Conservation (phyloP, 2,888 invertebrate species). For the Luperina nickerlii region DNA sequence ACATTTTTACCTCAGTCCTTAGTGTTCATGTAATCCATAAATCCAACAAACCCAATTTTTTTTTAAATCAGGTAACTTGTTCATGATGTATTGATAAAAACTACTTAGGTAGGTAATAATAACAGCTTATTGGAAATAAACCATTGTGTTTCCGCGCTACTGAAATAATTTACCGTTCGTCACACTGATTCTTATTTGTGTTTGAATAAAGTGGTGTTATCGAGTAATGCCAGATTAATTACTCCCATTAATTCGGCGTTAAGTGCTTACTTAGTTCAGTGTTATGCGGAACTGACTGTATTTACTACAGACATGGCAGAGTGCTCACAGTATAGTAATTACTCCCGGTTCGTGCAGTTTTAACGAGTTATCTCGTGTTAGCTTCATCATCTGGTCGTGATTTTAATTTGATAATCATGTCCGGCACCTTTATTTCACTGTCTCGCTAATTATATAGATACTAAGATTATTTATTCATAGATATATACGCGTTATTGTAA, state of each 20-base stretch:
- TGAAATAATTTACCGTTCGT: constrained; percentile 29
- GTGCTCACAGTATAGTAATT: constrained; percentile 42
- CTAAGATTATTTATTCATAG: not conserved
- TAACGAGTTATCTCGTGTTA: constrained; percentile 24
- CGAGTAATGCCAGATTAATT: constrained; percentile 58
- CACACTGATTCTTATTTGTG: constrained; percentile 45
- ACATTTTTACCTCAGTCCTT: not conserved
- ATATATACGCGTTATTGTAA: constrained; percentile 17
- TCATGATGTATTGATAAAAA: not conserved
- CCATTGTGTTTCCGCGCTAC: constrained; percentile 14
- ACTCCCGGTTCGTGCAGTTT: constrained; percentile 37
- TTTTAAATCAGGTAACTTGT: not conserved
- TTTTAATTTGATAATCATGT: constrained; percentile 36
- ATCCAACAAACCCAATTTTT: not conserved
- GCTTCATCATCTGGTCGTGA: constrained; percentile 29
- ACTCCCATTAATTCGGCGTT: constrained; percentile 60
- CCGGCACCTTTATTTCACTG: constrained; percentile 7
- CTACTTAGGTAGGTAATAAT: not conserved
- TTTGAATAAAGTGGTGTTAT: constrained; percentile 47
- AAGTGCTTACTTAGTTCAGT: constrained; percentile 63
- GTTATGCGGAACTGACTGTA: constrained; percentile 59
- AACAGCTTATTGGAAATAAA: constrained; percentile 12
- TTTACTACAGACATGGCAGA: constrained; percentile 50
- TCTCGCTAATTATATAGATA: constrained; percentile 6
- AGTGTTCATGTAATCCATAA: not conserved